Base-by-base conservation (phyloP, 2,888 invertebrate species). In the Gymnoscelis rufifasciata region DNA sequence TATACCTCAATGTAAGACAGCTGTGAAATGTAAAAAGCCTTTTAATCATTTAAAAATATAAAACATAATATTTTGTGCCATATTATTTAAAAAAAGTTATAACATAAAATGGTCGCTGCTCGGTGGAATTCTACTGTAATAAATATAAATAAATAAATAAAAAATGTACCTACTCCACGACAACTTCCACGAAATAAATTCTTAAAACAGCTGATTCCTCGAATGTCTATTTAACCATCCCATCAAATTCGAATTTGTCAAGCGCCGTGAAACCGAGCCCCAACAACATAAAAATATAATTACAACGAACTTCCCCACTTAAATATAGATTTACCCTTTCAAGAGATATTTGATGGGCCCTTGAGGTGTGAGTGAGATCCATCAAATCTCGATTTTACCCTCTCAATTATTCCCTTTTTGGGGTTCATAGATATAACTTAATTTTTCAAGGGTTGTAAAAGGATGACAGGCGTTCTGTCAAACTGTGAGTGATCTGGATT, bases 311-410 rank as follows among this genome's bases (percentile, higher is more conserved):
- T 79, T 77, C 64, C 64, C 77, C 78, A 83, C 83, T 84, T 79
- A 86, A 83, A 86, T 83, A 83, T 81, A 84, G 82, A 86, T 86
- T 84, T 86, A 84, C 84, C 82, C 83, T 83, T 83, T 81, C 74
- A 70, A 79, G 74, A 76, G 75, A 69, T 71, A 75, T 78, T 80
- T 75, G 76, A 78, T 78, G 68, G 78, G 71, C 68, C 64, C 59
- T 66, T 63, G 69, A 82, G 80, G 83, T 83, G 82, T 78, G 73
- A 83, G 82, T 78, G 73, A 83, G 81, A 83, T 83, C 80, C 77
- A 86, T 84, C 80, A 84, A 82, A 83, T 79, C 73, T 73, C 78
- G 77, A 83, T 84, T 82, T 74, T 73, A 68, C 67, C 62, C 65
- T 73, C 79, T 78, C 83, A 82, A 83, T 84, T 83, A 83, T 80